phyloP scores from a whole-genome alignment of 2,888 invertebrate genomes.

The Rotaria magnacalcarata region DNA sequence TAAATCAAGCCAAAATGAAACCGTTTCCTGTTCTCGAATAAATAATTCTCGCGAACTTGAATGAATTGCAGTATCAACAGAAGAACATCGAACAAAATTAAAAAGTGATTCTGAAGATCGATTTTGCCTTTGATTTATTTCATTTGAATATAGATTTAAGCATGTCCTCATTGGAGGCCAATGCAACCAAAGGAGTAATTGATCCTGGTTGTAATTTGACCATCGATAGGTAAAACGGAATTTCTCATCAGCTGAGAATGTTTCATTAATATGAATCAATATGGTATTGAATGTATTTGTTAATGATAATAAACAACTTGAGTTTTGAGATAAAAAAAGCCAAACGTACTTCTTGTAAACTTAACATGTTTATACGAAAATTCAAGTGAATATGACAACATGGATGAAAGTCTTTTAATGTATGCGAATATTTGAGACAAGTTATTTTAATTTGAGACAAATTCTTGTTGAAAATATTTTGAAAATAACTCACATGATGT shows the following conservation, averaged over 20 bases:
- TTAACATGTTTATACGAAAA: not conserved
- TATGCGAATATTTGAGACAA: not conserved
- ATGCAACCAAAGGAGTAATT: not conserved
- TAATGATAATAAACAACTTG: not conserved
- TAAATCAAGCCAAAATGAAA: not conserved
- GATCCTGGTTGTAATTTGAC: not conserved
- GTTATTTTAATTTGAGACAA: not conserved
- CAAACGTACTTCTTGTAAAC: not conserved
- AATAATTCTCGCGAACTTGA: not conserved
- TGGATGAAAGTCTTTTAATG: not conserved
- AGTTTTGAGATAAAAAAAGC: not conserved
- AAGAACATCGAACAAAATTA: not conserved
- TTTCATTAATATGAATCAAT: not conserved
- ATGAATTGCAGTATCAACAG: not conserved
- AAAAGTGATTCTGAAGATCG: too few species aligned
- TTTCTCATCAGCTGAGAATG: not conserved
- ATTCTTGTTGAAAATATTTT: not conserved
- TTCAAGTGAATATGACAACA: not conserved
- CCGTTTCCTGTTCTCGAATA: not conserved
- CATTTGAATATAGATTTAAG: too few species aligned
- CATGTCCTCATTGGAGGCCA: not conserved
- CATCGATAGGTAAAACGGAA: not conserved
- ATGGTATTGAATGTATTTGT: not conserved
- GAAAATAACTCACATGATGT: not conserved
- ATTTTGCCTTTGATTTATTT: too few species aligned